phyloP scores from a whole-genome alignment of 2,888 invertebrate species.

The Beris chalybata region DNA sequence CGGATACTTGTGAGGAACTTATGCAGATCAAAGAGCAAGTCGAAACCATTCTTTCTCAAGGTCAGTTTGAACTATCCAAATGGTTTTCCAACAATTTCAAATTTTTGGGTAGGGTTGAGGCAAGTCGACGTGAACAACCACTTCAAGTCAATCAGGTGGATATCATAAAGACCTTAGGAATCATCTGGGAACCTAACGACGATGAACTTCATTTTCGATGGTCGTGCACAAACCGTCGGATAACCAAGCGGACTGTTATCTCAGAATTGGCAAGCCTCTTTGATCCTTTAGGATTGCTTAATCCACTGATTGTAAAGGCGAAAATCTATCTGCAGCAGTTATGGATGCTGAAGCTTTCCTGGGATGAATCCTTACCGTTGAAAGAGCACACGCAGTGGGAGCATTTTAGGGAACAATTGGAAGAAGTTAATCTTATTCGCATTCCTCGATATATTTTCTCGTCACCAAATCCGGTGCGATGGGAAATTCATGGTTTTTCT shows the following conservation, averaged over 20 bases:
- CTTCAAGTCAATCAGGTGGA: too few species aligned
- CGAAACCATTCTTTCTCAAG: background rate
- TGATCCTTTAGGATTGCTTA: background rate
- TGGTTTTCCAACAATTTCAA: conserved; percentile 5
- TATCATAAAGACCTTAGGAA: background rate
- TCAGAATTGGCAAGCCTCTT: background rate
- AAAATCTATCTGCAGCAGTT: background rate
- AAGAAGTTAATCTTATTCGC: background rate
- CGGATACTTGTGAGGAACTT: conserved; percentile 29
- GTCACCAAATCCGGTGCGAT: too few species aligned
- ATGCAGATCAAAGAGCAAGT: conserved; percentile 3
- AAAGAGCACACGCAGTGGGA: background rate
- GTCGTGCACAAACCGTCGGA: too few species aligned
- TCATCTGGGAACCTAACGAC: background rate
- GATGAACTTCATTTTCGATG: background rate
- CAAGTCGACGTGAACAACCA: too few species aligned
- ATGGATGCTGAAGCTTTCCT: background rate
- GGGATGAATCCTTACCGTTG: background rate
- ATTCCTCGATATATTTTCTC: background rate
- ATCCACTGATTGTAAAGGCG: background rate
- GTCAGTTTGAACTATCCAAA: background rate
- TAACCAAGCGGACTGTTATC: background rate
- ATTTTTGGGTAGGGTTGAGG: background rate
- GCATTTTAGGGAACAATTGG: background rate
- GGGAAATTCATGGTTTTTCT: background rate